These are phyloP conservation scores for Ostrea edulis DNA, from an alignment of 1,140 invertebrate genomes.

Conservation along the genomic window DNA sequence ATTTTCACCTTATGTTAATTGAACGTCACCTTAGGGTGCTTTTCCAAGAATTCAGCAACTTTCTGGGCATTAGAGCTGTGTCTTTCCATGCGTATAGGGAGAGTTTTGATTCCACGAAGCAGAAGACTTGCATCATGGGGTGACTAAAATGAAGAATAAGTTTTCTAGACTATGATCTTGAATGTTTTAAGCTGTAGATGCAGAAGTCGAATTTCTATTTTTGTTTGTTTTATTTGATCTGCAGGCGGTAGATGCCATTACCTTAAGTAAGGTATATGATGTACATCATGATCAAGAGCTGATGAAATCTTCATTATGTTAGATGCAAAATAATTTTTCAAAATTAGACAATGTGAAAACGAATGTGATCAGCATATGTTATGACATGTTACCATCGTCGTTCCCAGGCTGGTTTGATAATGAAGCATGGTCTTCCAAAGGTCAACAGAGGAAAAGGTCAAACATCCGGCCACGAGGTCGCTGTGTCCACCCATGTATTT, in stretches of 20 bases:
- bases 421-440: slow-evolving; percentile 80
- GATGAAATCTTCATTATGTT: too few relatives aligned
- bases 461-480: slow-evolving; percentile 96
- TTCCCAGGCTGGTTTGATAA: slow-evolving; percentile 95
- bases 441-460: slow-evolving; percentile 87
- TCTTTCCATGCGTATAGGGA: slow-evolving; percentile 75
- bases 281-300: too few relatives aligned
- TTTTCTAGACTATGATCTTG: too few relatives aligned
- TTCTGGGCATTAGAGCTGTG: slow-evolving; percentile 88
- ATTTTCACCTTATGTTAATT: background rate
- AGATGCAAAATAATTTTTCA: too few relatives aligned
- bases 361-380: too few relatives aligned
- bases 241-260: too few relatives aligned
- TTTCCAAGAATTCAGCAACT: slow-evolving; percentile 89
- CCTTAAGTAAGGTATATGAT: too few relatives aligned
- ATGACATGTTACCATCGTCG: slow-evolving; percentile 82
- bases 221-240: too few relatives aligned
- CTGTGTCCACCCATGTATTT: slow-evolving; percentile 86
- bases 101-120: slow-evolving; percentile 75
- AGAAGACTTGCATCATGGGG: slow-evolving; percentile 77
- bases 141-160: slow-evolving; percentile 59
- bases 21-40: slow-evolving; percentile 85
- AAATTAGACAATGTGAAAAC: too few relatives aligned
- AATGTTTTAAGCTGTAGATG: too few relatives aligned
- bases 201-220: too few relatives aligned